A percentile compares a stretch with the other conserved stretches of the same genome.
Conservation (phyloP, 2,888 invertebrate genomes). For the Standfussiana lucernea region DNA sequence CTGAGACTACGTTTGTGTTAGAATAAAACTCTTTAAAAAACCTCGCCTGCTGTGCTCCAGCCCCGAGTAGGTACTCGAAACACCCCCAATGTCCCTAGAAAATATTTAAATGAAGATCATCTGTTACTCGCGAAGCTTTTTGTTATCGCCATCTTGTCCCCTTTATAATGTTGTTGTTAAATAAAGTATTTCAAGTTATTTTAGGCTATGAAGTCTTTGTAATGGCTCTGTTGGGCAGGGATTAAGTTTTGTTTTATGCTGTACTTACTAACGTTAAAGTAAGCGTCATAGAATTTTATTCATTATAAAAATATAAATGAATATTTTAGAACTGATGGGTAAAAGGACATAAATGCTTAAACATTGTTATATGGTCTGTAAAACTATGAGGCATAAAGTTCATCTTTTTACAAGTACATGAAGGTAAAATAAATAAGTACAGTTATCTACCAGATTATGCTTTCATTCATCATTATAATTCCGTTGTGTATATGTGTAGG, state of each 20-base stretch:
- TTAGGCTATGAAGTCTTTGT: constrained; percentile 61
- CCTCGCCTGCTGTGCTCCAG: constrained; percentile 49
- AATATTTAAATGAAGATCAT: constrained; percentile 78
- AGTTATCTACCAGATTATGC: no score
- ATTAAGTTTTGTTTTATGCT: constrained; percentile 28
- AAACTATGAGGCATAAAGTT: not conserved
- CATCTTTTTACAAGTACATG: not conserved
- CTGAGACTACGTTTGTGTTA: no score
- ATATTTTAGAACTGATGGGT: not conserved
- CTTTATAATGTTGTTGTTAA: constrained; percentile 67
- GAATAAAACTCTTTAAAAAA: not conserved
- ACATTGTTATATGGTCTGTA: not conserved
- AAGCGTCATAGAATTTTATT: not conserved
- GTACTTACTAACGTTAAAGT: constrained; percentile 20
- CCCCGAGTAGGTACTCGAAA: constrained; percentile 41
- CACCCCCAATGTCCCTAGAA: constrained; percentile 66
- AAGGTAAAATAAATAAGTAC: no score
- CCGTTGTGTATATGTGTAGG: no score
- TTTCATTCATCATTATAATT: not conserved
- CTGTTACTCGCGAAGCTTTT: constrained; percentile 73
- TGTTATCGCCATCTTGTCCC: constrained; percentile 67
- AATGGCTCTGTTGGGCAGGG: constrained; percentile 28
- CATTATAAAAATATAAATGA: not conserved
- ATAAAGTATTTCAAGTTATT: constrained; percentile 63
- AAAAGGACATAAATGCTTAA: not conserved